Evolutionary conservation across 2,113 vertebrate species (phyloP).

Genomic region (Gasterosteus nipponicus): DNA sequence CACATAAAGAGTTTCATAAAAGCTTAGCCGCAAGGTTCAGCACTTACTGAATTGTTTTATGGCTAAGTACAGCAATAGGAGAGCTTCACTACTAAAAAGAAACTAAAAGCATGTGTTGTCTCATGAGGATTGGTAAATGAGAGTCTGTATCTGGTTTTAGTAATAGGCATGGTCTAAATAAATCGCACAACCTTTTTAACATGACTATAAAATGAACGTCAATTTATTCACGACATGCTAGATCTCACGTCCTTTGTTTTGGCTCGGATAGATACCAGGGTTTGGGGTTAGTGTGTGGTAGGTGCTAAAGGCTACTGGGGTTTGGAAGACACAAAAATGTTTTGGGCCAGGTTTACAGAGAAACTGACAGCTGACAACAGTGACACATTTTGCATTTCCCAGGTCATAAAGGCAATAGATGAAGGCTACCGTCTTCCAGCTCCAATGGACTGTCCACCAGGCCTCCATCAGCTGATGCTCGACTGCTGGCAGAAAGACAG

Average conservation of each 20-base stretch:
- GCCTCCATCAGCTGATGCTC: slow-evolving; percentile 97
- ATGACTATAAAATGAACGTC: background rate
- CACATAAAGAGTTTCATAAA: slow-evolving; percentile 14
- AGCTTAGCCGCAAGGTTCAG: background rate
- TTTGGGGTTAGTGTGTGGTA: background rate
- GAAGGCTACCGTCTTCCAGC: slow-evolving; percentile 98
- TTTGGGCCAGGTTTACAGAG: background rate
- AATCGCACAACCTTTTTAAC: slow-evolving; percentile 2
- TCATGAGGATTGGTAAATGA: slow-evolving; percentile 9
- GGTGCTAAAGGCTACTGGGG: background rate
- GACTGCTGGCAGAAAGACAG: slow-evolving; percentile 99
- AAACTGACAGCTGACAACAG: slow-evolving; percentile 16
- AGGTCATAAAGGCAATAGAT: slow-evolving; percentile 99
- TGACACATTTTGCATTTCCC: slow-evolving; percentile 38
- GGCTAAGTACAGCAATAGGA: background rate
- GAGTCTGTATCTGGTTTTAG: slow-evolving; percentile 1
- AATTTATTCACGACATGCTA: background rate
- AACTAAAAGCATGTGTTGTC: slow-evolving; percentile 10
- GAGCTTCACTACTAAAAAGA: background rate
- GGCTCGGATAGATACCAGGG: background rate
- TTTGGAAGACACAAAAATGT: background rate
- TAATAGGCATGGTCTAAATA: slow-evolving; percentile 7
- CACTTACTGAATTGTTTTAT: background rate
- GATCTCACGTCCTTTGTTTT: background rate
- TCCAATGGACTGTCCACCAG: slow-evolving; percentile 98